Percentiles rank a stretch among this genome's conserved stretches.
Evolutionary conservation across 2,888 invertebrate species (phyloP).

Genomic region (Lycocerus yunnanus): DNA sequence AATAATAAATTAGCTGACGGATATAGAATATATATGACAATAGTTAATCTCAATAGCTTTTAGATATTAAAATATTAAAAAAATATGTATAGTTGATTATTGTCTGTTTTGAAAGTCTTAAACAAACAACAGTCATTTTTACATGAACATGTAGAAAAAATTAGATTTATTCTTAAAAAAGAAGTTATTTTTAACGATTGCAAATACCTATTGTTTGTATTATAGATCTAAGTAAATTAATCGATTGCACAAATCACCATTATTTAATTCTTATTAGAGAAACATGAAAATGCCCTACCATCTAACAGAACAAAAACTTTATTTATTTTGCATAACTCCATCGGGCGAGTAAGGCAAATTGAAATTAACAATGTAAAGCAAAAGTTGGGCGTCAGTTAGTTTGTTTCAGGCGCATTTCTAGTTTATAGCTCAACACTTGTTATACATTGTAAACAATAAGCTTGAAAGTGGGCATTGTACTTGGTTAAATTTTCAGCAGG

Average conservation of each 20-base stretch:
- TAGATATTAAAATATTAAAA: conserved; percentile 14
- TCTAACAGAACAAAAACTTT: not conserved
- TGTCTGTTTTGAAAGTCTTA: conserved; percentile 1
- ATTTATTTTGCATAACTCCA: conserved; percentile 1
- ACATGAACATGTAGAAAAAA: conserved; percentile 10
- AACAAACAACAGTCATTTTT: conserved; percentile 6
- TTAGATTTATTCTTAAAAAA: conserved; percentile 12
- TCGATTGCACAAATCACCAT: conserved; percentile 1
- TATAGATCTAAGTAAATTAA: conserved; percentile 3
- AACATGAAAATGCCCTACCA: conserved; percentile 26
- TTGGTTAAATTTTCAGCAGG: not conserved
- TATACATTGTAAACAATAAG: not conserved
- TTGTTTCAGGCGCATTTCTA: not conserved
- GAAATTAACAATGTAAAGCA: not conserved
- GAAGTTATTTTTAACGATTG: conserved; percentile 3
- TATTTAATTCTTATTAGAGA: conserved; percentile 6
- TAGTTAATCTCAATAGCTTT: conserved; percentile 29
- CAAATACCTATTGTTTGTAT: conserved; percentile 1
- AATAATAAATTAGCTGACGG: conserved; percentile 21
- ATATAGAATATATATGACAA: conserved; percentile 30
- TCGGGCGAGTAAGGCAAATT: not conserved
- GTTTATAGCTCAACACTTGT: not conserved
- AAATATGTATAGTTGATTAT: conserved; percentile 16
- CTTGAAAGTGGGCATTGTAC: not conserved
- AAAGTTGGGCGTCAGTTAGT: not conserved